Base-by-base conservation (phyloP, 2,797 vertebrate genomes). In the Tokudaia muenninki region DNA sequence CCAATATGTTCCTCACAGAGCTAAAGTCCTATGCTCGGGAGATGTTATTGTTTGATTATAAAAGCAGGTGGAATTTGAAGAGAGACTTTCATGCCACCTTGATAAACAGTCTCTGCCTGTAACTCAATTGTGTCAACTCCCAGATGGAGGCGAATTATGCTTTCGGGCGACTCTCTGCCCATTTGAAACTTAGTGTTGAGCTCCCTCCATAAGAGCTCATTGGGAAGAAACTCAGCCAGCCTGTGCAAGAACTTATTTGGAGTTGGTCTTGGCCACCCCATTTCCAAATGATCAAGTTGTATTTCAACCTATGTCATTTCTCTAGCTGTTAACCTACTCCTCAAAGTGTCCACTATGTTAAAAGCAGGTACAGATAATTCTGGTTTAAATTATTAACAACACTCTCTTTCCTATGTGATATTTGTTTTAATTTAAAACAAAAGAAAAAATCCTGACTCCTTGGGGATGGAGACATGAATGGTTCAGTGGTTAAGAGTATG, bases 21-120 rank as follows among this genome's bases (percentile, higher is more conserved):
- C 96, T 97, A 6, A 19, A 77, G 94, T 94, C 93, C 87, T 97
- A 21, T 91, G 81, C 65, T 92, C 97, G 92, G 86, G 97, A 98
- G 98, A 97, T 98, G 94, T 96, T 97, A 80, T 52, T 86, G 96
- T 98, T 98, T 97, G 96, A 95, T 98, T 96, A 89, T 96, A 95
- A 96, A 94, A 98, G 80, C 93, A 91, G 31, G 90, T 97, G 83
- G 19, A 84, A 97, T 97, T 96, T 98, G 90, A 97, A 87, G 84
- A 95, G 83, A 94, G 92, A 96, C 72, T 92, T 98, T 95, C 91
- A 44, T 92, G 95, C 75, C 94, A 91, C 74, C 2, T 12, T 90
- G 92, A 97, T 97, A 97, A 98, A 97, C 67, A 90, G 65, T 95
- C 41, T 97, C 88, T 91, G 91, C 83, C 95, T 96, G 34, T 94